Base-by-base conservation (phyloP, 2,888 invertebrate species). In the Formica aserva region DNA sequence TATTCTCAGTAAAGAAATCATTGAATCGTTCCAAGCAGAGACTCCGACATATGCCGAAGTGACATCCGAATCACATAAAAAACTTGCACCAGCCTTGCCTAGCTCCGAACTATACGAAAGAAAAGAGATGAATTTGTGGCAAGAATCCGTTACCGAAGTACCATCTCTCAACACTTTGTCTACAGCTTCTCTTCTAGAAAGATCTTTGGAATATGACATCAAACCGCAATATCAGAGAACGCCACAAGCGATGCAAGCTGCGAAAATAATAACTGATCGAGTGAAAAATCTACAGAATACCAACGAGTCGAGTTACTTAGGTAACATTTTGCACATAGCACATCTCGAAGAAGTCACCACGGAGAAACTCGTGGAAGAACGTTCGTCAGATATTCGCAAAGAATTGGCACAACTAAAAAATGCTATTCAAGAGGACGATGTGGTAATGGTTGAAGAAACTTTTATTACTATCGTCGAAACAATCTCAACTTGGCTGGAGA, bases 401-500 rank as follows among this genome's bases (percentile, higher is more conserved):
- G 96, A 96, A 92, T 92, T 97, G 81, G 94, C 95, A 67, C 95
- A 95, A 78, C 92, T 97, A 8, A 95, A 95, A 90, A 95, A 95
- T 81, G 97, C 97, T 1, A 95, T 97, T 15, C 95, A 96, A 95
- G 94, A 85, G 95, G 97, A 92, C 26, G 92, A 94, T 92, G 95
- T 95, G 3, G 94, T 95, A 0, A 94, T 96, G 18, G 96, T 97
- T 60, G 97, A 98, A 94, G 96, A 96, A 90, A 97, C 96, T 62
- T 95, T 98, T 15, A 96, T 97, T 13, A 96, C 97, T 32, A 96
- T 98, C 0, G 97, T 98, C 67, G 97, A 98, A 94, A 97, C 97
- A 0, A 97, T 98, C 62, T 97, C 98, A 0, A 97, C 97, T 18
- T 98, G 98, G 97, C 94, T 98, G 63, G 97, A 98, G 95, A 97